Percentiles rank a stretch among this genome's conserved stretches.
Evolutionary conservation across 2,888 invertebrate species (phyloP).

Genomic region (Diplazon laetatorius): DNA sequence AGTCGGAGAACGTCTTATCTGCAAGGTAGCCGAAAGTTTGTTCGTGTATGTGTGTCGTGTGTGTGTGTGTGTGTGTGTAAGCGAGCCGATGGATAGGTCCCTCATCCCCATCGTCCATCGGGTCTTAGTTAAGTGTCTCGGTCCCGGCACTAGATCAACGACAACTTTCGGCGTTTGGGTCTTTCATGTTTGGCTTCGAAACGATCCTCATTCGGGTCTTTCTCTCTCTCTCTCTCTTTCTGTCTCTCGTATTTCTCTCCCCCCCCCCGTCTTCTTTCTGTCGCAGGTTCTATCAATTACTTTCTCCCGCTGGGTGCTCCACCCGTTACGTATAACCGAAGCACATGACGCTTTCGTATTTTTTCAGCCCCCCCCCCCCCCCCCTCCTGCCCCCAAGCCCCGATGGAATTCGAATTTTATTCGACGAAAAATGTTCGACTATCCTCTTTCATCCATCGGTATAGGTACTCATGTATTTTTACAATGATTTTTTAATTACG

Average conservation of each 20-base stretch:
- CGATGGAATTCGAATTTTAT: too few species aligned
- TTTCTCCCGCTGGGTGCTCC: conserved; percentile 15
- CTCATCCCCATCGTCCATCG: conserved; percentile 35
- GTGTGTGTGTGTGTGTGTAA: conserved; percentile 16
- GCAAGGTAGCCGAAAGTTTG: conserved; percentile 37
- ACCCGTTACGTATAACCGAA: conserved; percentile 21
- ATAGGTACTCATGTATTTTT: too few species aligned
- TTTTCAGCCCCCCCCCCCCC: too few species aligned
- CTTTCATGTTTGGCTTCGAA: too few species aligned
- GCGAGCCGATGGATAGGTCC: background rate
- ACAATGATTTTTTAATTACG: too few species aligned
- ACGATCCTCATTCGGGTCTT: too few species aligned
- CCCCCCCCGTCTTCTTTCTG: conserved; percentile 36
- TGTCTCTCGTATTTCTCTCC: conserved; percentile 30
- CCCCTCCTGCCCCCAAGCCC: too few species aligned
- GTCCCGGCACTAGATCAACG: conserved; percentile 81
- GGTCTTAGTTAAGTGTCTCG: conserved; percentile 79
- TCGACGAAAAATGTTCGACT: too few species aligned
- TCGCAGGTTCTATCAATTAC: conserved; percentile 34
- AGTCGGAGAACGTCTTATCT: conserved; percentile 31
- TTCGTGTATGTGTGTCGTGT: too few species aligned
- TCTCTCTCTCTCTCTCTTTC: conserved; percentile 29
- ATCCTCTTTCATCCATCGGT: too few species aligned
- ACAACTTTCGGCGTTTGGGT: conserved; percentile 78
- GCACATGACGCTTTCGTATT: too few species aligned